Evolutionary conservation across 2,797 vertebrate species (phyloP), one percentile per base, ranked within the genome.

Genomic region (Neoniphon sammara): DNA sequence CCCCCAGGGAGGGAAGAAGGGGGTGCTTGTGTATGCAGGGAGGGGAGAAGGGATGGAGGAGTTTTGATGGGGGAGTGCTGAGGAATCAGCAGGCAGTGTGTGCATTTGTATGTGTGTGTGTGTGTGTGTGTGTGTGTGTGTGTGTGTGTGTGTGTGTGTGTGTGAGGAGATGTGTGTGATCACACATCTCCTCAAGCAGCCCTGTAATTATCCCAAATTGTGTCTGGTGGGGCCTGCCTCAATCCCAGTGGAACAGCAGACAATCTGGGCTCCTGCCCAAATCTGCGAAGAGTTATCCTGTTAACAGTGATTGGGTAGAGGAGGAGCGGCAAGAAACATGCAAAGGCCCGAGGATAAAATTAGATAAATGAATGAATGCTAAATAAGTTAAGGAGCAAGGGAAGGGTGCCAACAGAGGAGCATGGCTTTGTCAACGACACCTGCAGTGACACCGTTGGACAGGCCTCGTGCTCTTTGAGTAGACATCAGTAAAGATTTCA

Each of bases 201-300:
- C 55, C 78, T 81, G 75, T 88, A 89, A 91, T 91, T 89, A 87
- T 86, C 70, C 83, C 67, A 86, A 77, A 90, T 69, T 62, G 65
- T 72, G 86, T 85, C 86, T 82, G 67, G 10, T 73, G 81, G 83
- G 83, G 76, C 71, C 73, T 50, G 77, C 70, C 70, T 82, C n/a
- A 0, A 31, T 85, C 82, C 75, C 85, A 50, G 34, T 6, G 78
- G 82, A 80, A 31, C 66, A 34, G 67, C 81, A 77, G 47, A 69
- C 57, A 63, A 74, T 88, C 85, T 82, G 82, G 83, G 82, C 84
- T 84, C 65, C 56, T 39, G 78, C 76, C 86, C 82, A 84, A 82
- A 70, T 78, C 81, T 80, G 70, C 66, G 4, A 68, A 68, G 85
- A 75, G 71, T 74, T 42, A 78, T 77, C 81, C 85, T 66, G 80